These are phyloP conservation scores for Bostrychus sinensis DNA, from an alignment of 2,113 vertebrate species.

Conservation along the genomic window DNA sequence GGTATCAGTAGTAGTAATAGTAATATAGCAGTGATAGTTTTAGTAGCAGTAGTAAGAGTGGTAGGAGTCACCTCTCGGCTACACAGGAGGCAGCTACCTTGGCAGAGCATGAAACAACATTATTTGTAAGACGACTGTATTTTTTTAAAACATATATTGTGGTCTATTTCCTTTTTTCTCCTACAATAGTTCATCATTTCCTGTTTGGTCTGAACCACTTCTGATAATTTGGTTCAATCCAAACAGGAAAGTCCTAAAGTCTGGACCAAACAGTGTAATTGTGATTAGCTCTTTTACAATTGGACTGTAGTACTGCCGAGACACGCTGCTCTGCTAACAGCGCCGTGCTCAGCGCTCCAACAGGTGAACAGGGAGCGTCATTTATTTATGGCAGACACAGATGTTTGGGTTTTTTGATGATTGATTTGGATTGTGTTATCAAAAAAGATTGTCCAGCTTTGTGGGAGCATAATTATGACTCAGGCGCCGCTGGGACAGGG, in stretches of 20 bases:
- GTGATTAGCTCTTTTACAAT: constrained; percentile 30
- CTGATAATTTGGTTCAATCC: not conserved
- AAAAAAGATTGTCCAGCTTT: constrained; percentile 23
- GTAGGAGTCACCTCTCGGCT: no score
- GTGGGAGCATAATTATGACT: constrained; percentile 39
- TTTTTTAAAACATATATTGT: no score
- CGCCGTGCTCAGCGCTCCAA: constrained; percentile 12
- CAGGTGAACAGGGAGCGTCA: constrained; percentile 22
- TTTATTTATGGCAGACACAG: constrained; percentile 35
- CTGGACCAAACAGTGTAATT: not conserved
- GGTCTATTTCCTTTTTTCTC: no score
- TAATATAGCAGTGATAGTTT: no score
- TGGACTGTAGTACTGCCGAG: constrained; percentile 22
- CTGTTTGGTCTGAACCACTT: not conserved
- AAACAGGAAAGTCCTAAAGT: not conserved
- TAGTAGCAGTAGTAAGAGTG: no score
- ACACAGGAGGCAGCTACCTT: no score
- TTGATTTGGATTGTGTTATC: constrained; percentile 50
- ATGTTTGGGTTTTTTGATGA: constrained; percentile 49
- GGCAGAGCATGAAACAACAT: no score
- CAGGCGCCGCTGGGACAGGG: constrained; percentile 24
- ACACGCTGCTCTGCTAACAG: constrained; percentile 12
- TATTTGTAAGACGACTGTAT: no score
- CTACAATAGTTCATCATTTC: no score
- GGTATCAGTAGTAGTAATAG: no score